Base-by-base conservation (phyloP, 2,888 invertebrate genomes). In the Opisthograptis luteolata region DNA sequence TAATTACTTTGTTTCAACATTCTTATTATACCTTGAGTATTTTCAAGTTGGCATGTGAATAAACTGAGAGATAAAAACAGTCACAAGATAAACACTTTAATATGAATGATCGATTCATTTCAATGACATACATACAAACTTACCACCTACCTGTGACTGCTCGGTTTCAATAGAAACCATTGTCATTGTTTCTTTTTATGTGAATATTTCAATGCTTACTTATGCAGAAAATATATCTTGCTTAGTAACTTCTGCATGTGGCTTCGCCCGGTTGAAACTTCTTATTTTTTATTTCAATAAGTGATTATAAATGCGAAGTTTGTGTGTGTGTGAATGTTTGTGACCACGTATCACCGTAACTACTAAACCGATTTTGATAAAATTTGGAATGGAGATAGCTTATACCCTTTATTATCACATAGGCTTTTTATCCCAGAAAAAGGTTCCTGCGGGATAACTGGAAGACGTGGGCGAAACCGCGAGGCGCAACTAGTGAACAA, bases 81-180 rank as follows among this genome's bases (percentile, higher is more conserved):
- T 55, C 46, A 54, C 46, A 58, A 36, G 45, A 55, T 46, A 25
- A 36, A n/a, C n/a, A n/a, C n/a, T n/a, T n/a, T n/a, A 48, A 58
- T 47, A 55, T 52, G 35, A 51, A 55, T 56, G 55, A 57, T 60
- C 53, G 55, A 62, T 61, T 57, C 57, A 63, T 61, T 55, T 39
- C 41, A 60, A 52, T 56, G 54, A 59, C 60, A 55, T 36, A 58
- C 49, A 55, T 55, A 51, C 37, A 30, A 32, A 31, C 40, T 41
- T 42, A 46, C 48, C 8, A 14, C 5, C 25, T 12, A 15, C n/a
- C 37, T 13, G 32, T 20, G 36, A n/a, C 10, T 40, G 20, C 13
- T 13, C n/a, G 4, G 9, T 12, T 58, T 55, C 54, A 55, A 59
- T 57, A 39, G 43, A 47, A 44, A 57, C 32, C 17, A 27, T 9